These are phyloP conservation scores for Drosophila mauritiana DNA, from an alignment of 1,140 invertebrate genomes.

Conservation along the genomic window DNA sequence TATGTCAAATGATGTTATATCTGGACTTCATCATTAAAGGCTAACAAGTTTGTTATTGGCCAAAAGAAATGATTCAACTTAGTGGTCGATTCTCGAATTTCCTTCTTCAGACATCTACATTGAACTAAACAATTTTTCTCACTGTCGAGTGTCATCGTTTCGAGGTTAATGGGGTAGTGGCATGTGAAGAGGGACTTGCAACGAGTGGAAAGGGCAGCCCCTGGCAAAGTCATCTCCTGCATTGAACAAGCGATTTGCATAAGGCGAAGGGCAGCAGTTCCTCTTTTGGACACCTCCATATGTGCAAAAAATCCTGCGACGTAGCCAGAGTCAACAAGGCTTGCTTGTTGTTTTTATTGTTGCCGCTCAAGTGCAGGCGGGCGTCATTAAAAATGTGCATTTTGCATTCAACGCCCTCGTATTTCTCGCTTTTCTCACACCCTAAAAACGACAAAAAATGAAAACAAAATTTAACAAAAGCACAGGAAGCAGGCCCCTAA, in stretches of 20 bases:
- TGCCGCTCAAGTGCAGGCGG: conserved; percentile 68
- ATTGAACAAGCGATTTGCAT: conserved; percentile 76
- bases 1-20: background rate
- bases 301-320: conserved; percentile 43
- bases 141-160: conserved; percentile 24
- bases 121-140: background rate
- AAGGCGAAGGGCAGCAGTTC: conserved; percentile 66
- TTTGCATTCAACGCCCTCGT: conserved; percentile 58
- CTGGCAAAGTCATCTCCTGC: conserved; percentile 43
- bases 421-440: conserved; percentile 10
- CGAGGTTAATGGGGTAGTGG: conserved; percentile 71
- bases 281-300: conserved; percentile 18
- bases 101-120: too few relatives aligned
- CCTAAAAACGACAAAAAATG: conserved; percentile 2
- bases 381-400: conserved; percentile 81
- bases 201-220: background rate
- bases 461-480: conserved; percentile 49
- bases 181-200: background rate
- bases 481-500: conserved; percentile 45
- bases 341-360: conserved; percentile 47
- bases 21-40: background rate
- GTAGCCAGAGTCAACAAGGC: conserved; percentile 63
- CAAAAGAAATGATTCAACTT: too few relatives aligned
- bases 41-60: background rate
- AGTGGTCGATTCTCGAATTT: too few relatives aligned